These are phyloP conservation scores for Epicampocera succincta DNA, from an alignment of 2,888 invertebrate species.

Conservation along the genomic window DNA sequence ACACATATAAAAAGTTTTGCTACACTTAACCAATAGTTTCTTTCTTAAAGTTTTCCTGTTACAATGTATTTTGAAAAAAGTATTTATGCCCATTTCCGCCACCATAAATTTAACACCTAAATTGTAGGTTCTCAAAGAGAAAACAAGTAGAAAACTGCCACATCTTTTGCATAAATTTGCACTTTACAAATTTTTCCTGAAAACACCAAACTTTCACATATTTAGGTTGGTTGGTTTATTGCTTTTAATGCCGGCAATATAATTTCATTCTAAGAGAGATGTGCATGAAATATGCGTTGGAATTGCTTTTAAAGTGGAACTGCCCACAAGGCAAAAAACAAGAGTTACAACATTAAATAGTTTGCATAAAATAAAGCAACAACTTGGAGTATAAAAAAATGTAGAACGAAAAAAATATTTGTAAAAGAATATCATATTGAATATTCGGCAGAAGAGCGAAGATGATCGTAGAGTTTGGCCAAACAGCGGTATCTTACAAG, in stretches of 20 bases:
- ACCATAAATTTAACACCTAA: conserved; percentile 58
- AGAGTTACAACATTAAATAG: conserved; percentile 46
- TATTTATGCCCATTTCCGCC: conserved; percentile 56
- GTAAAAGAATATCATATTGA: conserved; percentile 35
- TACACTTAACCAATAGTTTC: too few species aligned
- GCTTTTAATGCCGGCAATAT: conserved; percentile 38
- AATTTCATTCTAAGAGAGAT: conserved; percentile 37
- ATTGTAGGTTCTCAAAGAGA: conserved; percentile 48
- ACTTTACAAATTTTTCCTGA: conserved; percentile 54
- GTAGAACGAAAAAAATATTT: conserved; percentile 19
- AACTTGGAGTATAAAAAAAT: conserved; percentile 34
- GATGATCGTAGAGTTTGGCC: conserved; percentile 42
- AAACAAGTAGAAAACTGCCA: conserved; percentile 8
- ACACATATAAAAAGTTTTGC: too few species aligned
- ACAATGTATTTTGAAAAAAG: conserved; percentile 3
- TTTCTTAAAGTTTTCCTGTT: too few species aligned
- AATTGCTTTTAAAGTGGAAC: conserved; percentile 65
- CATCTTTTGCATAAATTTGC: conserved; percentile 65
- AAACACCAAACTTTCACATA: conserved; percentile 52
- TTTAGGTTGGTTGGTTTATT: background rate
- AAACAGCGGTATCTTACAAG: conserved; percentile 68
- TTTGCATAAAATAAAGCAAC: conserved; percentile 36
- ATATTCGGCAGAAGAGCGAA: conserved; percentile 32
- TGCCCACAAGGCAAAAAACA: conserved; percentile 65
- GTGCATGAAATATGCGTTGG: conserved; percentile 22